Evolutionary conservation across 1,140 invertebrate genomes (phyloP).

Genomic region (Drosophila paulistorum): DNA sequence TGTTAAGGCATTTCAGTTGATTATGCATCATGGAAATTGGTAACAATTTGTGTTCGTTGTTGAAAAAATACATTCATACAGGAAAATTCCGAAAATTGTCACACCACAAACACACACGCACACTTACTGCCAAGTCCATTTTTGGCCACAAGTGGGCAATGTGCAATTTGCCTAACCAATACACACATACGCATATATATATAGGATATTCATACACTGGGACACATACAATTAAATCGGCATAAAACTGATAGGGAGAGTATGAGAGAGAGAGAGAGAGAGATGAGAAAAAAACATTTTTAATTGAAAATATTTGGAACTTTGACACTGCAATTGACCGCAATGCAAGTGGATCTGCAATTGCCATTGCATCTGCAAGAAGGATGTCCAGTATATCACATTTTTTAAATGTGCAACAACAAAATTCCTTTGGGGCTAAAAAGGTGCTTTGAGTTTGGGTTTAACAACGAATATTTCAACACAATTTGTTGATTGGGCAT

Average conservation of each 20-base stretch:
- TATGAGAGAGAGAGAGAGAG: neutral
- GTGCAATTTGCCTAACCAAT: constrained; percentile 7
- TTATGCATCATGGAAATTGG: constrained; percentile 38
- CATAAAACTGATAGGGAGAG: constrained; percentile 37
- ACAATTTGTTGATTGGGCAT: constrained; percentile 73
- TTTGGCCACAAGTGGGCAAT: constrained; percentile 3
- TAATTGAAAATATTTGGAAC: constrained; percentile 78
- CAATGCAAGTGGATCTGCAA: constrained; percentile 44
- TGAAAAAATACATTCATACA: neutral
- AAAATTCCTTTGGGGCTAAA: constrained; percentile 14
- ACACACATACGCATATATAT: neutral
- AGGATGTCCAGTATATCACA: constrained; percentile 31
- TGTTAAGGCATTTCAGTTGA: constrained; percentile 15
- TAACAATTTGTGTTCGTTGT: constrained; percentile 6
- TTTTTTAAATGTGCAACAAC: constrained; percentile 36
- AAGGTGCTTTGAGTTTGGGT: neutral
- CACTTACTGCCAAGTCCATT: neutral
- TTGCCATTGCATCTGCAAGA: constrained; percentile 24
- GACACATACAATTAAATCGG: constrained; percentile 56
- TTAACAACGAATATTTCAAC: neutral
- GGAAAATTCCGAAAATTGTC: constrained; percentile 9
- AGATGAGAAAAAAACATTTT: constrained; percentile 49
- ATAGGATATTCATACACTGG: neutral
- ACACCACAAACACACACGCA: neutral
- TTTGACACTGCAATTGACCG: constrained; percentile 71